A percentile compares a stretch with the other conserved stretches of the same genome.
These are phyloP conservation scores for Drosophila busckii DNA, from an alignment of 1,140 invertebrate species.

Conservation along the genomic window DNA sequence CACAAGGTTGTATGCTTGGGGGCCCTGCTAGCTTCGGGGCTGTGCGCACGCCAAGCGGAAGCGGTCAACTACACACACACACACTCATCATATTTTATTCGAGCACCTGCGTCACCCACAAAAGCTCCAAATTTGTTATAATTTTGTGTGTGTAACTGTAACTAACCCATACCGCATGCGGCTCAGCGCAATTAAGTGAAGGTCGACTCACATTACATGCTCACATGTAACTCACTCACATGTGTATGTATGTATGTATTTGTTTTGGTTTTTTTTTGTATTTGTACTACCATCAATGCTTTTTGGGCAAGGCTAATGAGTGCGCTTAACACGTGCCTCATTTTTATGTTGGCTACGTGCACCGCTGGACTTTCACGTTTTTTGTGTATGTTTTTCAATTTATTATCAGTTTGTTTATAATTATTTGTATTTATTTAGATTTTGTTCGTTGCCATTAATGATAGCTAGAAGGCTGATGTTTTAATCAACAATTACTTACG, in stretches of 20 bases:
- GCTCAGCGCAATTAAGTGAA: conserved; percentile 55
- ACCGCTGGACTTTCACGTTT: conserved; percentile 47
- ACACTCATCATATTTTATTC: too few species aligned
- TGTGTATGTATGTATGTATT: conserved; percentile 8
- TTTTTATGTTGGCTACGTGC: conserved; percentile 59
- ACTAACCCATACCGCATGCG: conserved; percentile 38
- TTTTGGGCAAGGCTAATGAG: conserved; percentile 51
- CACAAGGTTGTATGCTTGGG: conserved; percentile 59
- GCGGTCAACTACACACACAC: conserved; percentile 47
- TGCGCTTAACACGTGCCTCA: conserved; percentile 57
- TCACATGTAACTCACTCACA: neutral
- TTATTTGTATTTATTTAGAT: too few species aligned
- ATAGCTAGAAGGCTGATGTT: conserved; percentile 40
- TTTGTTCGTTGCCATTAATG: conserved; percentile 16
- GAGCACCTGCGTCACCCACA: conserved; percentile 38
- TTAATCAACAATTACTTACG: too few species aligned
- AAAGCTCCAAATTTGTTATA: conserved; percentile 26
- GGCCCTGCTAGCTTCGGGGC: conserved; percentile 22
- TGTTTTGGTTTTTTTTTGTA: too few species aligned
- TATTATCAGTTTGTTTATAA: conserved; percentile 32
- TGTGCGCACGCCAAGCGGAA: conserved; percentile 74
- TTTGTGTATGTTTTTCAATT: conserved; percentile 4
- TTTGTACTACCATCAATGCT: too few species aligned
- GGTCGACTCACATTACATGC: conserved; percentile 42
- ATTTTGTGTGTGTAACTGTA: conserved; percentile 29